phyloP scores from a whole-genome alignment of 2,888 invertebrate genomes.

The Margaritifera margaritifera region DNA sequence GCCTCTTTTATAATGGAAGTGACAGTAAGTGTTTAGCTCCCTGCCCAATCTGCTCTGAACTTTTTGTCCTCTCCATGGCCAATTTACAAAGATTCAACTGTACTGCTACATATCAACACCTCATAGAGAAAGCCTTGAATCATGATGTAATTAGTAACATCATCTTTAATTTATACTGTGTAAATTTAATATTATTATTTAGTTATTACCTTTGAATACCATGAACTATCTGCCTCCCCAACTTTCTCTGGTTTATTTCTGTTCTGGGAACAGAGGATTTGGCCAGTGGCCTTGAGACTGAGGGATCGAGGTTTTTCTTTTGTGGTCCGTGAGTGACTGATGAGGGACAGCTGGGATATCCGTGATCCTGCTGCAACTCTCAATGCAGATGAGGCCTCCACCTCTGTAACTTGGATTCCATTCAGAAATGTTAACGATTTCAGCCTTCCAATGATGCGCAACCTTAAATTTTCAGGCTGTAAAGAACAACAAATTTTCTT shows the following conservation, averaged over 20 bases:
- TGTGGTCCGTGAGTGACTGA: slow-evolving; percentile 66
- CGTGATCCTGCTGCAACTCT: slow-evolving; percentile 68
- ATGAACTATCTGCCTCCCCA: slow-evolving; percentile 60
- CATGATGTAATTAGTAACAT: not conserved
- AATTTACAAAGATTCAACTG: too few species aligned
- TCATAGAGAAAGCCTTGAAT: not conserved
- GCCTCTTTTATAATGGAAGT: too few species aligned
- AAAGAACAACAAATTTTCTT: slow-evolving; percentile 6
- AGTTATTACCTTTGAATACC: slow-evolving; percentile 63
- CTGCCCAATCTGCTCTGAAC: too few species aligned
- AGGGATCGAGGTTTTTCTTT: slow-evolving; percentile 59
- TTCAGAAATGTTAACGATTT: slow-evolving; percentile 66
- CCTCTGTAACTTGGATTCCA: slow-evolving; percentile 61
- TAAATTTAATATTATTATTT: not conserved
- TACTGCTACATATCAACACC: not conserved
- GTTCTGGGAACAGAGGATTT: slow-evolving; percentile 57
- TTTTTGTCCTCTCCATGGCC: too few species aligned
- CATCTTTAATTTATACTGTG: not conserved
- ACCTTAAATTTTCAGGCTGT: slow-evolving; percentile 63
- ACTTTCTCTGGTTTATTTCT: slow-evolving; percentile 62
- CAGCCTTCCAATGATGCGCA: slow-evolving; percentile 69
- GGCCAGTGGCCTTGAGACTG: slow-evolving; percentile 52
- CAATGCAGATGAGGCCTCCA: slow-evolving; percentile 64
- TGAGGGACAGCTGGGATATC: slow-evolving; percentile 67
- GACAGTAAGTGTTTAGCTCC: too few species aligned